Percentiles rank a stretch among this genome's conserved stretches.
phyloP scores from a whole-genome alignment of 2,797 vertebrate genomes.

The Etheostoma nigrum region DNA sequence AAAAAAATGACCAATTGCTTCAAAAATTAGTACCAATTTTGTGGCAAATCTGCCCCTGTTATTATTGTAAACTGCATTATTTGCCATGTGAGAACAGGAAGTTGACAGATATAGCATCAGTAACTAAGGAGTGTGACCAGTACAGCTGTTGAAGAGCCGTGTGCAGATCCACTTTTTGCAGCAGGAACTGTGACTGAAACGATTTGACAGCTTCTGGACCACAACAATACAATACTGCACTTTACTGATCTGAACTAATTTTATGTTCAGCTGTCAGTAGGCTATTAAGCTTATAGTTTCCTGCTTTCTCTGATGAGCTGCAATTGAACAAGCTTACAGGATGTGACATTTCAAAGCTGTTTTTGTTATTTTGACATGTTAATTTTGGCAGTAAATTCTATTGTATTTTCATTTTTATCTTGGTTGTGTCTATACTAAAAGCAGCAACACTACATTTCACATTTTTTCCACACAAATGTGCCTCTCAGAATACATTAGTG shows the following conservation, averaged over 20 bases:
- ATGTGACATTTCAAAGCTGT: not conserved
- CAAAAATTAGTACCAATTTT: not conserved
- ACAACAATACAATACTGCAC: not conserved
- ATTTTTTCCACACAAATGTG: not conserved
- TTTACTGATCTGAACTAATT: slow-evolving; percentile 2
- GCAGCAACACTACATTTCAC: not conserved
- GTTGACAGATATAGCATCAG: not conserved
- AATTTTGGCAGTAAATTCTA: not conserved
- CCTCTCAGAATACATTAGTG: slow-evolving; percentile 7
- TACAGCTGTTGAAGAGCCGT: not conserved
- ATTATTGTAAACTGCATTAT: slow-evolving; percentile 1
- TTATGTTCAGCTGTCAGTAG: not conserved
- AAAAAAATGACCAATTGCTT: not conserved
- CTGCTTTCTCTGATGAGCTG: slow-evolving; percentile 17
- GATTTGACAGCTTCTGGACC: not conserved
- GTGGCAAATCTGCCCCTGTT: not conserved
- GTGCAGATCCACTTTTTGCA: not conserved
- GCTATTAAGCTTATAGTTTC: slow-evolving; percentile 16
- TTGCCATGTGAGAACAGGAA: not conserved
- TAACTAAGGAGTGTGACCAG: not conserved
- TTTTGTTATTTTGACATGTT: not conserved
- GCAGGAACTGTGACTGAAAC: slow-evolving; percentile 2
- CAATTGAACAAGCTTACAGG: slow-evolving; percentile 12
- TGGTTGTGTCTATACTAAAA: not conserved
- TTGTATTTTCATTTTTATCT: not conserved